These are phyloP conservation scores for Callitettix versicolor DNA, from an alignment of 1,140 invertebrate species.

Conservation along the genomic window DNA sequence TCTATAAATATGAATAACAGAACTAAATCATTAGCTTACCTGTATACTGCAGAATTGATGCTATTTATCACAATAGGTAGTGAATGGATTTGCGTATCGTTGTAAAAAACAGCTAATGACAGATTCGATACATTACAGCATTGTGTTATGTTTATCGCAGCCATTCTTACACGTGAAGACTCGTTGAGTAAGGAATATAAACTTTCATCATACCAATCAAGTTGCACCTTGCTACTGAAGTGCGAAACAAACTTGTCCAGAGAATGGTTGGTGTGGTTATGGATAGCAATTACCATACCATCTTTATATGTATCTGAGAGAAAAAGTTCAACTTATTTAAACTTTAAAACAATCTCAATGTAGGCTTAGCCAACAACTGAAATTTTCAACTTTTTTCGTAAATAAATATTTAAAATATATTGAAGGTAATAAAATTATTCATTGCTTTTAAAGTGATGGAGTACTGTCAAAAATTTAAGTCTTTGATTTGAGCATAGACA, in stretches of 20 bases:
- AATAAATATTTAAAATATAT: too few species aligned
- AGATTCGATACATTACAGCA: constrained; percentile 37
- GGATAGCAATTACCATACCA: neutral
- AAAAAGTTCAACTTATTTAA: too few species aligned
- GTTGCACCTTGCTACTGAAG: neutral
- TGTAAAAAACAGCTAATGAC: constrained; percentile 55
- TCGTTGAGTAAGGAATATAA: constrained; percentile 44
- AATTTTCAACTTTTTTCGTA: too few species aligned
- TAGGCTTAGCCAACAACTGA: too few species aligned
- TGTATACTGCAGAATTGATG: constrained; percentile 58
- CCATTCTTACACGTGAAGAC: constrained; percentile 44
- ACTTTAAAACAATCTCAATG: too few species aligned
- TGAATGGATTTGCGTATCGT: constrained; percentile 67
- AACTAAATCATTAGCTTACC: constrained; percentile 38
- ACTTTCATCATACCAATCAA: constrained; percentile 43
- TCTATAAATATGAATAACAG: too few species aligned
- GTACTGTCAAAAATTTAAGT: too few species aligned
- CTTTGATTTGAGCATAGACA: too few species aligned
- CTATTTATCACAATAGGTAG: constrained; percentile 65
- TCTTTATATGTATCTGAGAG: too few species aligned
- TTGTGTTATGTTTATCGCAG: constrained; percentile 47
- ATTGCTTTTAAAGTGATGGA: too few species aligned
- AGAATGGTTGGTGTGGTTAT: constrained; percentile 30
- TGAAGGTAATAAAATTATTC: too few species aligned
- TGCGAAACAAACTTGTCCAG: neutral